Base-by-base conservation (phyloP, 2,797 vertebrate genomes). In the Eidolon dupreanum region DNA sequence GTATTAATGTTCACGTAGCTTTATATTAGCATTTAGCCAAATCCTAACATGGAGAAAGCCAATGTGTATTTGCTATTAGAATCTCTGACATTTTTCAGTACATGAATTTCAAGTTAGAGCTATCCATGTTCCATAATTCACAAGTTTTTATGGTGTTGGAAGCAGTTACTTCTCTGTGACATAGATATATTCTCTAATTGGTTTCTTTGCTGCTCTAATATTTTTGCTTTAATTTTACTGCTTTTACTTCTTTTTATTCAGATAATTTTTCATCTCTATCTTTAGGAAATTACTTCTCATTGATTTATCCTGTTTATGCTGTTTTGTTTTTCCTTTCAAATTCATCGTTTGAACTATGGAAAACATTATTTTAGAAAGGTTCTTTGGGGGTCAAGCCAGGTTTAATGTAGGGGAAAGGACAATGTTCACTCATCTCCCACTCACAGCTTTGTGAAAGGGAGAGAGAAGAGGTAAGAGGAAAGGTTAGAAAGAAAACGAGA, bases 221-320 rank as follows among this genome's bases (percentile, higher is more conserved):
- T 63, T 87, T 89, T 91, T 87, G 11, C 82, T 93, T 94, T 17
- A 73, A 79, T 49, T 91, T 94, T 71, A 65, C 63, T 16, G 49
- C 65, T 65, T 94, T 83, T 90, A 51, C 38, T 24, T 90, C 20
- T 16, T 65, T 73, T 86, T 89, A 91, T 89, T 93, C 43, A 74
- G 31, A n/a, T 36, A 84, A 55, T 59, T 20, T 92, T 92, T 90
- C 31, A 86, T 33, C 12, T 87, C 63, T 82, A 43, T 90, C 73
- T 10, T 91, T 95, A 82, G 63, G 43, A 94, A 88, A 79, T 85
- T 81, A 16, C 41, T 86, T 96, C 55, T 73, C n/a, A 63, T 31
- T 87, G 74, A 82, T 91, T 94, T 84, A 31, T 92, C 33, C 38
- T 92, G 7, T 86, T 51, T 85, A 38, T 85, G 85, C 1, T 2